Percentiles rank a stretch among this genome's conserved stretches.
These are phyloP conservation scores for Platygyra sinensis DNA, from an alignment of 64 coral and sea anemone genomes.

Conservation along the genomic window DNA sequence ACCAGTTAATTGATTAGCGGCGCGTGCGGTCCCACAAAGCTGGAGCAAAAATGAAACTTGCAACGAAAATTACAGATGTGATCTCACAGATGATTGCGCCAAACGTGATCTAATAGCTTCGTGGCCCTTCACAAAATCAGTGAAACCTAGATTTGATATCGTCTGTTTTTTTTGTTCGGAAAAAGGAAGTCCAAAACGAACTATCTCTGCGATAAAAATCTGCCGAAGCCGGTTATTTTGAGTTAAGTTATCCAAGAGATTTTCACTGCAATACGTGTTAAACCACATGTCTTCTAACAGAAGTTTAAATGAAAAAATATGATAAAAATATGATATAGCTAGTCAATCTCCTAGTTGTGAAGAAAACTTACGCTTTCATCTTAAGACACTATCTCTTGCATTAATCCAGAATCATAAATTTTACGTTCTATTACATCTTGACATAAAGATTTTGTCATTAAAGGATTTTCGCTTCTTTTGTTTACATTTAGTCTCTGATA, in stretches of 20 bases:
- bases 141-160: neutral
- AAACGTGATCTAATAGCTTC: neutral
- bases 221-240: neutral
- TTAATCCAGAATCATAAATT: neutral
- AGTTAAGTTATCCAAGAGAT: neutral
- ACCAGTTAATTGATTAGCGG: slow-evolving; percentile 28
- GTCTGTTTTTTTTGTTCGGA: slow-evolving; percentile 5
- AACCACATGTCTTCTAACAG: neutral
- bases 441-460: neutral
- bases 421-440: neutral
- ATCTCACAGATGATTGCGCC: neutral
- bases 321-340: neutral
- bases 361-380: neutral
- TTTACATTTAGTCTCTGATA: slow-evolving; percentile 21
- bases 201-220: slow-evolving; percentile 27
- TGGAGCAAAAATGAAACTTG: neutral
- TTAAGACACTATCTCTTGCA: neutral
- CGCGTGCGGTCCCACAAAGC: slow-evolving; percentile 55
- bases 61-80: neutral
- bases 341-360: too few species aligned
- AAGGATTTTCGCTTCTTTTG: neutral
- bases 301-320: neutral
- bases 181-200: neutral
- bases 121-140: neutral
- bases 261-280: neutral